phyloP scores from a whole-genome alignment of 1,140 invertebrate species.

The Drosophila nigromelanica region DNA sequence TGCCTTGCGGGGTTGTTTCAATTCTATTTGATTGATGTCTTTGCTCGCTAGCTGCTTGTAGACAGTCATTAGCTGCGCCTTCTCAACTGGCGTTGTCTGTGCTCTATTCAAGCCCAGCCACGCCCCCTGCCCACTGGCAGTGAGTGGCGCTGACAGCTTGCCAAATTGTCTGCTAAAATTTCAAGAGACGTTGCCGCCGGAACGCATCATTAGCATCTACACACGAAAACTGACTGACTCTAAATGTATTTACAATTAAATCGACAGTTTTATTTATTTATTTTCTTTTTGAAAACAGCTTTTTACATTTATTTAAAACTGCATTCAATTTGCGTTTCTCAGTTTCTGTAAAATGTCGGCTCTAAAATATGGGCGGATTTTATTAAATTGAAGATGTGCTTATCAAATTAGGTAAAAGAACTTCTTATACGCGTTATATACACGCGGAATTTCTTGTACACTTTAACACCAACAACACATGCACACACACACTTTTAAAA shows the following conservation, averaged over 20 bases:
- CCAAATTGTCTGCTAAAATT: slow-evolving; percentile 73
- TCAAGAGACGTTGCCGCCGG: neutral
- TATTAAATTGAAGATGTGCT: too few relatives aligned
- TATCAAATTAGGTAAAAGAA: too few relatives aligned
- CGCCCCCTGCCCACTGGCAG: slow-evolving; percentile 43
- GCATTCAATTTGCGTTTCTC: too few relatives aligned
- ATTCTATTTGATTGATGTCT: slow-evolving; percentile 73
- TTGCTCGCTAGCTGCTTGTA: slow-evolving; percentile 58
- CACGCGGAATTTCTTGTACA: too few relatives aligned
- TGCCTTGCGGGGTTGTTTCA: slow-evolving; percentile 44
- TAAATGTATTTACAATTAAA: slow-evolving; percentile 10
- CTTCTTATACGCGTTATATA: too few relatives aligned
- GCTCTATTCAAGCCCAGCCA: slow-evolving; percentile 38
- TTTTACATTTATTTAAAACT: too few relatives aligned
- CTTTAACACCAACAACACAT: too few relatives aligned
- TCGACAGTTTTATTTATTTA: neutral
- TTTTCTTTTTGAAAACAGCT: neutral
- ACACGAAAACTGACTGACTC: neutral
- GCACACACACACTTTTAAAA: too few relatives aligned
- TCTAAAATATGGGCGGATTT: too few relatives aligned
- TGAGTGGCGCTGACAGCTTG: slow-evolving; percentile 75
- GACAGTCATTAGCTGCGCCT: slow-evolving; percentile 73
- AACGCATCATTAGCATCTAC: slow-evolving; percentile 64
- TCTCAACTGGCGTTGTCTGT: slow-evolving; percentile 32
- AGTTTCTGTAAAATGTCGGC: too few relatives aligned